Base-by-base conservation (phyloP, 1,140 invertebrate species). In the Trachymyrmex septentrionalis region DNA sequence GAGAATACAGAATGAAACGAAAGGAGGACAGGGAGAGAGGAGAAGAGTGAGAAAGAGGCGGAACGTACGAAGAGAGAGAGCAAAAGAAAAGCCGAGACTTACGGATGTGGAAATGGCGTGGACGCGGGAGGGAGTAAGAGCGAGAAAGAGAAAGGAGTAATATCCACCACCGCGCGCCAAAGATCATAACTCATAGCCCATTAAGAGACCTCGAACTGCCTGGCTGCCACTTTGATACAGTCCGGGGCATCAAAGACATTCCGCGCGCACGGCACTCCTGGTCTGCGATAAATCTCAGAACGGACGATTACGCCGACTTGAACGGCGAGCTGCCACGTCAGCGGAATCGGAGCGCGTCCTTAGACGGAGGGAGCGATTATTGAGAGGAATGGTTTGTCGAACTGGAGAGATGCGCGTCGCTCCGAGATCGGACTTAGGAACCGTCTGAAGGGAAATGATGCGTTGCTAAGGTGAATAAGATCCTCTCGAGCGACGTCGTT, bases 111-210 rank as follows among this genome's bases (percentile, higher is more conserved):
- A 66, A 78, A 50, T 57, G 80, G 59, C 55, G n/a, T 50, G 85
- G 44, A 78, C 27, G 27, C 38, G 57, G 21, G 50, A n/a, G 66
- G 21, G 30, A 86, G 48, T 48, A 30, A 3, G 57, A 69, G 57
- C n/a, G 66, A 57, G 91, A 85, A 64, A 86, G 81, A 57, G 75
- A 86, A 73, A 85, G 71, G 86, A 92, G 61, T 81, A 71, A 81
- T 86, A 85, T 86, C 27, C 86, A 77, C 61, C 55, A 30, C 38
- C 78, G 48, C 14, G 48, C 48, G 87, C 86, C 75, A 91, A 72
- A 55, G 87, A 77, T 87, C 92, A 93, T 94, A 94, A 94, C 92
- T 94, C 93, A 94, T 94, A 93, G 90, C 91, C 93, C 93, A 94
- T 94, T 94, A 94, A 93, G 93, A 91, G 91, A 91, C 89, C 91